A percentile compares a stretch with the other conserved stretches of the same genome.
These are phyloP conservation scores for Anser brachyrhynchus DNA, from an alignment of 2,113 vertebrate genomes.

Conservation along the genomic window DNA sequence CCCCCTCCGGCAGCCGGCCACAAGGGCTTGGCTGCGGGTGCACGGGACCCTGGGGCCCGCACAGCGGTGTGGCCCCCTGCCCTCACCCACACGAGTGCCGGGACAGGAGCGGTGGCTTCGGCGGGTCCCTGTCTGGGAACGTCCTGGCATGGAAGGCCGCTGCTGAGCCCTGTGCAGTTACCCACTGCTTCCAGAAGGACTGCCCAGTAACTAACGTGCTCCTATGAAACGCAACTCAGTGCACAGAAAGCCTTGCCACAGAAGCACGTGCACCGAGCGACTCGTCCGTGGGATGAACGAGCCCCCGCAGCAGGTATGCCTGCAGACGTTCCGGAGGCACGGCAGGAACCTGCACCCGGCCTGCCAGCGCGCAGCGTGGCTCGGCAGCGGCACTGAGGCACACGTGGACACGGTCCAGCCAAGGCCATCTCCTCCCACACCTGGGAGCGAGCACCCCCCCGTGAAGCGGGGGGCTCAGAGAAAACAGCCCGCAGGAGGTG, in stretches of 20 bases:
- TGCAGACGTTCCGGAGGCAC: background rate
- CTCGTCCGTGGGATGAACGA: background rate
- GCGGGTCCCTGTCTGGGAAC: background rate
- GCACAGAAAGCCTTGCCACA: background rate
- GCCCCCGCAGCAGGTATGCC: background rate
- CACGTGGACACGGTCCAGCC: background rate
- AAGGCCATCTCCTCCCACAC: background rate
- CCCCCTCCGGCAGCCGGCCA: background rate
- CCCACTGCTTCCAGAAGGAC: background rate
- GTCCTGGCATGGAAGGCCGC: accelerated
- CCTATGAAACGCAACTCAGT: background rate
- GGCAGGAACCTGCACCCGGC: background rate
- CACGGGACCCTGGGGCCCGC: background rate
- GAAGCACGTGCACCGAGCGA: accelerated
- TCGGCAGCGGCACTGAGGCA: background rate
- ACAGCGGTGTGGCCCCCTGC: background rate
- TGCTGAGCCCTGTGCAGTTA: background rate
- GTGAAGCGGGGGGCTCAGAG: background rate
- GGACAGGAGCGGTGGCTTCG: accelerated
- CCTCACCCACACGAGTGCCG: accelerated
- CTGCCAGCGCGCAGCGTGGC: background rate
- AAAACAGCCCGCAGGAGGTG: background rate
- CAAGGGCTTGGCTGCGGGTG: background rate
- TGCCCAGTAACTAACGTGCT: accelerated
- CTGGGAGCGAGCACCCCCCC: background rate